Evolutionary conservation across 1,140 invertebrate species (phyloP).

Genomic region (Euwallacea similis): DNA sequence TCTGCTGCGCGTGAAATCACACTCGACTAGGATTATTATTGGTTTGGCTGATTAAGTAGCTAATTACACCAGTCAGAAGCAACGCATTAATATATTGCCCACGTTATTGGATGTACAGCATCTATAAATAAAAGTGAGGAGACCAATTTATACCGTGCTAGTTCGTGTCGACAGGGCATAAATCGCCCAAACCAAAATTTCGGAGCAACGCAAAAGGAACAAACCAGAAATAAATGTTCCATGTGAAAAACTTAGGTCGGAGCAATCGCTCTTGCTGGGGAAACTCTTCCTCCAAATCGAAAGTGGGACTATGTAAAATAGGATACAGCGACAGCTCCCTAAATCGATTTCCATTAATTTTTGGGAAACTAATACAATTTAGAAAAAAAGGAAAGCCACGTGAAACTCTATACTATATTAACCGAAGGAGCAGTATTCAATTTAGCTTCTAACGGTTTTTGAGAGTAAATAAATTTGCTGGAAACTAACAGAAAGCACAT

Average conservation of each 20-base stretch:
- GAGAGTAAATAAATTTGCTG: constrained; percentile 29
- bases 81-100: background rate
- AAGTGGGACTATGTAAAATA: constrained; percentile 3
- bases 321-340: constrained; percentile 1
- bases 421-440: too few species aligned
- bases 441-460: background rate
- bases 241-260: constrained; percentile 18
- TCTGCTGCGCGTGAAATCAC: too few species aligned
- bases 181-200: constrained; percentile 18
- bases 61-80: background rate
- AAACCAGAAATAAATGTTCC: constrained; percentile 20
- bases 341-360: constrained; percentile 12
- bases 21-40: too few species aligned
- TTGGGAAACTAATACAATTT: too few species aligned
- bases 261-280: constrained; percentile 10
- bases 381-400: background rate
- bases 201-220: constrained; percentile 13
- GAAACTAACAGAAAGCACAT: constrained; percentile 28
- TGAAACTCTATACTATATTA: too few species aligned
- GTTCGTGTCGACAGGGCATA: constrained; percentile 10
- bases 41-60: too few species aligned
- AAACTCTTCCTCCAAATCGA: background rate
- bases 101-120: background rate
- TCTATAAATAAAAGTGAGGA: constrained; percentile 1
- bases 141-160: constrained; percentile 18